Evolutionary conservation across 2,888 invertebrate species (phyloP).

Genomic region (Hyposoter didymator): DNA sequence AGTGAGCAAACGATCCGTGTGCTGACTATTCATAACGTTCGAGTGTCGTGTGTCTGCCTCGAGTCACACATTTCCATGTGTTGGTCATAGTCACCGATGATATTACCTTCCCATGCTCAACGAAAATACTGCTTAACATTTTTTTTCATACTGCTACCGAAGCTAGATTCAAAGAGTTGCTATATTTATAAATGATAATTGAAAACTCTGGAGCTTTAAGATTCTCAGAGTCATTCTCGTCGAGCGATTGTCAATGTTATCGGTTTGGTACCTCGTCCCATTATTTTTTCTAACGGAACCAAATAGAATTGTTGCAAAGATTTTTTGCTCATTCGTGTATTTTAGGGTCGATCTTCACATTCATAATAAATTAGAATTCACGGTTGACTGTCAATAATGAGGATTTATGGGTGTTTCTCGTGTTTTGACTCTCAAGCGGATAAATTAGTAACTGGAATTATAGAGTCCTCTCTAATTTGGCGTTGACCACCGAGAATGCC

Average conservation of each 20-base stretch:
- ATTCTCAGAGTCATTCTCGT: background rate
- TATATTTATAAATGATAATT: slow-evolving; percentile 7
- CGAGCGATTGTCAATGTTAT: background rate
- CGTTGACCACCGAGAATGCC: no score
- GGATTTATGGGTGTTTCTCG: background rate
- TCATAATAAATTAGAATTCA: background rate
- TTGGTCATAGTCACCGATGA: slow-evolving; percentile 12
- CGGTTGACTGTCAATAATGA: background rate
- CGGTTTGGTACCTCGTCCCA: background rate
- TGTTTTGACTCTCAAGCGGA: background rate
- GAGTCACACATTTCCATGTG: slow-evolving; percentile 18
- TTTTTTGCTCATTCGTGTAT: background rate
- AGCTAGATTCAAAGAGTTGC: slow-evolving; percentile 14
- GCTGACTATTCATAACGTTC: slow-evolving; percentile 72
- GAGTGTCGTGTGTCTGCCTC: slow-evolving; percentile 38
- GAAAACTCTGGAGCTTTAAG: background rate
- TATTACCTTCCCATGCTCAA: slow-evolving; percentile 21
- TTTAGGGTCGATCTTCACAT: background rate
- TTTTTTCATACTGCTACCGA: background rate
- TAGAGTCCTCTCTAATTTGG: no score
- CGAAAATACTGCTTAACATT: background rate
- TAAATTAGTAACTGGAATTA: no score
- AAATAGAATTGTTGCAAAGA: no score
- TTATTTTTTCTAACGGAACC: background rate
- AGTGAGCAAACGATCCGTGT: slow-evolving; percentile 68